Evolutionary conservation across 2,888 invertebrate genomes (phyloP).

Genomic region (Malacosoma neustria): DNA sequence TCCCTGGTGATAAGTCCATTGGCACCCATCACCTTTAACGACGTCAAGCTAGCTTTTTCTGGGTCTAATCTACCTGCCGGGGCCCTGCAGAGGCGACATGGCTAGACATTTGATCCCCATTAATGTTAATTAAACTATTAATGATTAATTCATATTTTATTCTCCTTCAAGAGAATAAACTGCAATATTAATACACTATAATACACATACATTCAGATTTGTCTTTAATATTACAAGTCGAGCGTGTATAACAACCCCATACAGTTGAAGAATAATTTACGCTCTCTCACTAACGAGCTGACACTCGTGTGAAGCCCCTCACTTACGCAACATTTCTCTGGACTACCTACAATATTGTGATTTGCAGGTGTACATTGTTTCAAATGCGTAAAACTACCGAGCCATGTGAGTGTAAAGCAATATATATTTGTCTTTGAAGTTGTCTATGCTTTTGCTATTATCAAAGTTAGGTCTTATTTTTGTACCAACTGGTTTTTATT

Average conservation of each 20-base stretch:
- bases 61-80: too few relatives aligned
- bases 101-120: too few relatives aligned
- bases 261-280: slow-evolving; percentile 51
- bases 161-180: not conserved
- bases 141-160: too few relatives aligned
- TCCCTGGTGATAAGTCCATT: too few relatives aligned
- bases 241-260: slow-evolving; percentile 35
- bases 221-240: slow-evolving; percentile 29
- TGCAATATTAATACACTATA: not conserved
- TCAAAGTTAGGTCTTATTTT: too few relatives aligned
- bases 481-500: too few relatives aligned
- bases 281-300: slow-evolving; percentile 63
- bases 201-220: not conserved
- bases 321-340: slow-evolving; percentile 36
- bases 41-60: too few relatives aligned
- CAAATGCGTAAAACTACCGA: slow-evolving; percentile 26
- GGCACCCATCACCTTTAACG: too few relatives aligned
- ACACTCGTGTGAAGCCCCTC: slow-evolving; percentile 45
- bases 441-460: too few relatives aligned
- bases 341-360: slow-evolving; percentile 51
- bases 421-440: too few relatives aligned
- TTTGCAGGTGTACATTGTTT: slow-evolving; percentile 49
- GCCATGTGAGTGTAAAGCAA: slow-evolving; percentile 12
- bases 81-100: too few relatives aligned
- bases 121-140: too few relatives aligned